Percentiles rank a stretch among this genome's conserved stretches.
Evolutionary conservation across 1,140 invertebrate species (phyloP).

Genomic region (Melitaea cinxia): DNA sequence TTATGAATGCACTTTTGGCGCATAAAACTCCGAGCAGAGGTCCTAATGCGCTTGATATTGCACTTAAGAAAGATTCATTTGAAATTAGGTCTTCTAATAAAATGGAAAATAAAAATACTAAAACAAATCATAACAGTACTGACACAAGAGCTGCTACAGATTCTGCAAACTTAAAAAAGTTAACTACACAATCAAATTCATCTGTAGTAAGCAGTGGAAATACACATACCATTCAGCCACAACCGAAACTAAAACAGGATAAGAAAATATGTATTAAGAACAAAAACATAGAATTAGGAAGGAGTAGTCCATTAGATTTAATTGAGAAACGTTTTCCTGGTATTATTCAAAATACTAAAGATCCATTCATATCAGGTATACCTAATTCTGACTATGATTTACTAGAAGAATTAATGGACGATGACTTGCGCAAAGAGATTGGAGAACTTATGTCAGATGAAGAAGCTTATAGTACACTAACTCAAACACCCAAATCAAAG

Average conservation of each 20-base stretch:
- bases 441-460: conserved; percentile 68
- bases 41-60: conserved; percentile 58
- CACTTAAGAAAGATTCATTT: conserved; percentile 56
- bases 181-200: neutral
- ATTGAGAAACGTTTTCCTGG: conserved; percentile 16
- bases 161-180: conserved; percentile 4
- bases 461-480: conserved; percentile 40
- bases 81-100: conserved; percentile 33
- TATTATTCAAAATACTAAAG: conserved; percentile 37
- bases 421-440: conserved; percentile 73
- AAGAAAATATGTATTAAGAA: neutral
- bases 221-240: neutral
- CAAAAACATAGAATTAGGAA: conserved; percentile 7
- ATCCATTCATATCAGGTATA: conserved; percentile 64
- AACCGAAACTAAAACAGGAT: conserved; percentile 8
- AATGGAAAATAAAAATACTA: neutral
- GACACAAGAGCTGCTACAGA: neutral
- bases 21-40: conserved; percentile 67
- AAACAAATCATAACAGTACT: neutral
- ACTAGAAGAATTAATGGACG: conserved; percentile 72
- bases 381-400: conserved; percentile 68
- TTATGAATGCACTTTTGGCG: conserved; percentile 61
- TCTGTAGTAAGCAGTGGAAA: neutral
- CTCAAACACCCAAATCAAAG: conserved; percentile 18
- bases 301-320: conserved; percentile 9